Base-by-base conservation (phyloP, 1,140 invertebrate genomes). In the Saccostrea cuccullata region DNA sequence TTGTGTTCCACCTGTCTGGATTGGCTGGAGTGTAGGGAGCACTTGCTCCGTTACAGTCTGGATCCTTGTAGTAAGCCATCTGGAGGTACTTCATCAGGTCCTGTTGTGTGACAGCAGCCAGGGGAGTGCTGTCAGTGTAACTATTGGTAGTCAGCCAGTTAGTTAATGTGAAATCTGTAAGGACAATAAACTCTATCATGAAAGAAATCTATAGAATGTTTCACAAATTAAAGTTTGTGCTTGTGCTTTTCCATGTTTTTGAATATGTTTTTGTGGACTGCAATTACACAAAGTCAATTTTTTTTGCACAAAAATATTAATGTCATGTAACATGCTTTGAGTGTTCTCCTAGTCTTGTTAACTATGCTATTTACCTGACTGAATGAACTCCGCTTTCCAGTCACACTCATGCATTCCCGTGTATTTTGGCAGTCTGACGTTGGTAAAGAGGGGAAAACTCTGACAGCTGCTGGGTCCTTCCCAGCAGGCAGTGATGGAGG, bases 351-450 rank as follows among this genome's bases (percentile, higher is more conserved):
- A 47, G 5, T 20, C 58, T 64, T 20, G 47, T 20, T 64, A 64
- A 64, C 17, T 6, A 64, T 67, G n/a, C 1, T n/a, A 4, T 4
- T 86, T 84, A 89, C 88, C 82, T 55, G 77, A 60, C 64, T 89
- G 58, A 23, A 84, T 84, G 55, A 89, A 89, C 5, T 89, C 85
- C 40, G 30, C 30, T 30, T 83, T 86, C 90, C 90, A 90, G 84
- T 89, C 82, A 89, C 90, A 90, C n/a, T 70, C 73, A 13, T 60
- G 58, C 26, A 77, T 12, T 0, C 70, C 70, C 0, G 70, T 77
- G 70, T 77, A 77, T 56, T 90, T 89, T 15, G 90, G 90, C 40
- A 90, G 73, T 77, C 73, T 85, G 64, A 86, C 85, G 58, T 89
- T 88, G 23, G 17, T 85, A 20, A 90, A 64, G 36, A 90, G 60